Conservation (phyloP, 1,140 invertebrate species). For the Zaprionus nigranus region DNA sequence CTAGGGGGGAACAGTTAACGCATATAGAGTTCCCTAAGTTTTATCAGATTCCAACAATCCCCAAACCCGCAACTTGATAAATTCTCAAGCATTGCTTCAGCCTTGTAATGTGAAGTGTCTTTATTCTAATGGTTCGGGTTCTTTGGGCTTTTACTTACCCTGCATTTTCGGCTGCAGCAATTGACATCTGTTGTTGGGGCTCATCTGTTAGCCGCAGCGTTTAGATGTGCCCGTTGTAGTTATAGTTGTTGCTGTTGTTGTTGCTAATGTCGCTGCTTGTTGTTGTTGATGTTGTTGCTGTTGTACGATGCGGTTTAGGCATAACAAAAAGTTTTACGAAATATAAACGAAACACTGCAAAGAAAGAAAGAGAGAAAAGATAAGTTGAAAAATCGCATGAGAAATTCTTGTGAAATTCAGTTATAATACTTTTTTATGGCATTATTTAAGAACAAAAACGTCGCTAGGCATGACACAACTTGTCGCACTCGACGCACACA, state of each 20-base stretch:
- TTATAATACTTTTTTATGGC: conserved; percentile 35
- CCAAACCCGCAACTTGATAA: background rate
- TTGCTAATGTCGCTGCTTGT: conserved; percentile 6
- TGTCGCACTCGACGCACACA: background rate
- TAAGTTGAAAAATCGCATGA: conserved; percentile 10
- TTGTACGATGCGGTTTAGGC: conserved; percentile 45
- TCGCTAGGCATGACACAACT: conserved; percentile 6
- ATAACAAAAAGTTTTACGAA: conserved; percentile 61
- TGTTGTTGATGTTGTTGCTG: conserved; percentile 34
- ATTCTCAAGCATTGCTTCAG: background rate
- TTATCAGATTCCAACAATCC: no score
- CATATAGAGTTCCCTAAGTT: no score
- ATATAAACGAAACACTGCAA: conserved; percentile 76
- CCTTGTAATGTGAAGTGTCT: background rate
- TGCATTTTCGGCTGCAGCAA: conserved; percentile 88
- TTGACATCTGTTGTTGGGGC: conserved; percentile 86
- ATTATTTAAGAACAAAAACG: conserved; percentile 56
- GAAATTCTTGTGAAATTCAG: background rate
- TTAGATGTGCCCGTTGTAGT: conserved; percentile 77
- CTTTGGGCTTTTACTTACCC: conserved; percentile 84
- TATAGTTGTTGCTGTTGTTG: conserved; percentile 39
- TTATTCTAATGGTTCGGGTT: background rate
- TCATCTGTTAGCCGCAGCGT: conserved; percentile 85
- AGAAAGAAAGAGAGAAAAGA: conserved; percentile 9
- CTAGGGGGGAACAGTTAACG: no score